Percentiles rank a stretch among this genome's conserved stretches.
These are phyloP conservation scores for Crypturellus undulatus DNA, from an alignment of 2,113 vertebrate species.

Conservation along the genomic window DNA sequence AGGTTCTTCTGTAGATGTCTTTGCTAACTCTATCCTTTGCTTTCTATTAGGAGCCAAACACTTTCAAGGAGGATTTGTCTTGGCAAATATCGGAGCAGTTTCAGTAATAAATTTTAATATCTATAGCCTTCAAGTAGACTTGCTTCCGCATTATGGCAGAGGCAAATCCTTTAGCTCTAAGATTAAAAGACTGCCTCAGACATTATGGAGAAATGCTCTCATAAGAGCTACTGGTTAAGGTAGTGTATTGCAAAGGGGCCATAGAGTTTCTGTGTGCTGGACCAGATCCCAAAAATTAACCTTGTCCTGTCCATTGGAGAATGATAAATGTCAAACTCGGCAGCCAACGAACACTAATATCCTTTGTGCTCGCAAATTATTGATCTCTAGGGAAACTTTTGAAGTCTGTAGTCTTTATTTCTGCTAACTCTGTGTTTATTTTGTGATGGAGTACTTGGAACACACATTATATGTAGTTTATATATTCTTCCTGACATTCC, in stretches of 20 bases:
- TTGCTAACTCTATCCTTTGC: background rate
- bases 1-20: background rate
- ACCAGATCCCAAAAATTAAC: constrained; percentile 14
- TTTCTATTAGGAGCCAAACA: background rate
- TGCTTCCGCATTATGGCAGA: background rate
- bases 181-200: background rate
- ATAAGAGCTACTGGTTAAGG: background rate
- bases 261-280: background rate
- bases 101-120: background rate
- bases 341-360: background rate
- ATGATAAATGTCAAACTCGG: background rate
- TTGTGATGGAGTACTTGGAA: background rate
- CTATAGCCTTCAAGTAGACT: background rate
- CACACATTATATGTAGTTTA: background rate
- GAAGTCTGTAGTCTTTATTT: background rate
- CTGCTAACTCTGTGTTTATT: background rate
- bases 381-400: background rate
- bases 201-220: background rate
- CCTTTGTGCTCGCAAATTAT: background rate
- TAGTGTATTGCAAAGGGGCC: background rate
- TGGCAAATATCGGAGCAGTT: background rate
- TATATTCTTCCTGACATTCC: background rate
- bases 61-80: background rate
- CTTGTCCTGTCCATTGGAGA: background rate
- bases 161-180: background rate